These are phyloP conservation scores for Phodopus roborovskii DNA, from an alignment of 2,113 vertebrate genomes.

Conservation along the genomic window DNA sequence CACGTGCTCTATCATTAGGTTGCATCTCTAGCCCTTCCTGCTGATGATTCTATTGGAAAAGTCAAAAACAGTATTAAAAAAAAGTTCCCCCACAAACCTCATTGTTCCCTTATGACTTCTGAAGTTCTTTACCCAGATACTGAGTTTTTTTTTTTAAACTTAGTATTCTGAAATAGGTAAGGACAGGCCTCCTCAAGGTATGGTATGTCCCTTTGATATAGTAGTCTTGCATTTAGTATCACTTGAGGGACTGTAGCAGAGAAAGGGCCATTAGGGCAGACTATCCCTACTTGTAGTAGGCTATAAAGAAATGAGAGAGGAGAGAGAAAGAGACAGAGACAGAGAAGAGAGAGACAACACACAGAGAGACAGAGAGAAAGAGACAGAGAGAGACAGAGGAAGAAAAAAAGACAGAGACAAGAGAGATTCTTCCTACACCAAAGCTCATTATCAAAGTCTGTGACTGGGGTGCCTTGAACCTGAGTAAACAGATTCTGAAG, in stretches of 20 bases:
- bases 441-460: background rate
- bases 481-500: background rate
- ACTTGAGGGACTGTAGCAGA: background rate
- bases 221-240: background rate
- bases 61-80: background rate
- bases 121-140: background rate
- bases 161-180: background rate
- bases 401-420: no score
- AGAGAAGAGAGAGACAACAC: background rate
- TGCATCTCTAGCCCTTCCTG: background rate
- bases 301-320: background rate
- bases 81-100: background rate
- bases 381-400: no score
- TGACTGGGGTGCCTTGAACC: background rate
- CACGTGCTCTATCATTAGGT: background rate
- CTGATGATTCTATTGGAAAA: background rate
- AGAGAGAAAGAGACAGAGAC: background rate
- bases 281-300: background rate
- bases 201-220: background rate
- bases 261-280: background rate
- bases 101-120: background rate
- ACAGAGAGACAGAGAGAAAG: background rate
- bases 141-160: conserved; percentile 22
- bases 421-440: background rate
- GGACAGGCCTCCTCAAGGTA: background rate